These are phyloP conservation scores for Athene noctua DNA, from an alignment of 2,113 vertebrate species.

Conservation along the genomic window DNA sequence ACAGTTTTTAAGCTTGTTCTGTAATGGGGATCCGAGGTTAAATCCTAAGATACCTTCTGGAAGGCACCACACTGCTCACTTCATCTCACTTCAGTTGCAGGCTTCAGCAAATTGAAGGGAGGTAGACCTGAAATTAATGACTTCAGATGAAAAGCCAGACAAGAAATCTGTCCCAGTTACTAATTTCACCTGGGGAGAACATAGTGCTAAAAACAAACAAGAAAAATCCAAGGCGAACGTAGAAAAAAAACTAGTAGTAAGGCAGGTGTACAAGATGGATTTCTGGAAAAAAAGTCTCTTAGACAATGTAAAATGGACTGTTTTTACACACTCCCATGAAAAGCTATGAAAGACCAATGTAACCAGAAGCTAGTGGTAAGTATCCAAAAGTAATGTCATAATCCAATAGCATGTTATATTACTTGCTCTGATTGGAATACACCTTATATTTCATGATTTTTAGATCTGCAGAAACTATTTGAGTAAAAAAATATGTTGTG, in stretches of 20 bases:
- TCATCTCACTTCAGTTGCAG: not conserved
- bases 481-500: not conserved
- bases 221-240: not conserved
- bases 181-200: not conserved
- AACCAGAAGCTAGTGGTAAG: not conserved
- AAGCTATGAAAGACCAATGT: not conserved
- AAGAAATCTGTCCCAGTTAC: not conserved
- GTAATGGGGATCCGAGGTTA: not conserved
- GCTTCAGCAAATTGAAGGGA: not conserved
- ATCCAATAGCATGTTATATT: not conserved
- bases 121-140: not conserved
- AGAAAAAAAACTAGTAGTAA: not conserved
- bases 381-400: not conserved
- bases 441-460: not conserved
- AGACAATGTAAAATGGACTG: not conserved
- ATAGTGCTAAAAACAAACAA: not conserved
- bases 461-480: not conserved
- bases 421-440: not conserved
- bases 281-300: not conserved
- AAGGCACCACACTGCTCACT: not conserved
- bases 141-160: not conserved
- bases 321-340: not conserved
- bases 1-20: not conserved
- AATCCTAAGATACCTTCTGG: not conserved
- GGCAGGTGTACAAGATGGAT: not conserved